Evolutionary conservation across 92 coral and sea anemone species (phyloP).

Genomic region (Ricordea florida): DNA sequence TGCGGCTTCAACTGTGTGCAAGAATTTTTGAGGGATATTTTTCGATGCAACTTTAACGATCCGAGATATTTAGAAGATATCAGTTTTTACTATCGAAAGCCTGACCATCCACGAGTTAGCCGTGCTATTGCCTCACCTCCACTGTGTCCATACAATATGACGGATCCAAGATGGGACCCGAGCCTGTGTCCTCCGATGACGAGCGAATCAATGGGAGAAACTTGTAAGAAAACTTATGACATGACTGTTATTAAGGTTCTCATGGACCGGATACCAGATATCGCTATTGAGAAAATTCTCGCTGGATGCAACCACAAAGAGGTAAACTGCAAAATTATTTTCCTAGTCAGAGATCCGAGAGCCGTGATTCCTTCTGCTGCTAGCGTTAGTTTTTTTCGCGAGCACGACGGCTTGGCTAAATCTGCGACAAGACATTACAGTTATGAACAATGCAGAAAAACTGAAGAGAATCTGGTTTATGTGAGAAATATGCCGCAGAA

Average conservation of each 20-base stretch:
- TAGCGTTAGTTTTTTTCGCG: constrained; percentile 25
- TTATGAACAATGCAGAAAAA: constrained; percentile 31
- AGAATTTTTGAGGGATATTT: background rate
- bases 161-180: constrained; percentile 35
- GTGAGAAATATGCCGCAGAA: constrained; percentile 1
- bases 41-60: constrained; percentile 34
- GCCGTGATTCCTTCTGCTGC: constrained; percentile 37
- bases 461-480: constrained; percentile 18
- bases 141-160: constrained; percentile 15
- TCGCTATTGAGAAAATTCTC: constrained; percentile 3
- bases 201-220: background rate
- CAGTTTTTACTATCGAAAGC: constrained; percentile 11
- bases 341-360: constrained; percentile 47
- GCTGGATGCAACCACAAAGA: constrained; percentile 8
- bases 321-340: constrained; percentile 26
- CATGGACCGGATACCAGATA: constrained; percentile 26
- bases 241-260: constrained; percentile 45
- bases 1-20: background rate
- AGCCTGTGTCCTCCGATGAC: constrained; percentile 32
- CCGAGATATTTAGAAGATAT: constrained; percentile 1
- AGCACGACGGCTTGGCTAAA: background rate
- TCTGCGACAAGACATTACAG: constrained; percentile 14
- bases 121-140: constrained; percentile 43
- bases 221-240: constrained; percentile 27
- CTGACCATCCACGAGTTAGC: constrained; percentile 23